Percentiles rank a stretch among this genome's conserved stretches.
These are phyloP conservation scores for Thumatha senex DNA, from an alignment of 2,888 invertebrate species.

Conservation along the genomic window DNA sequence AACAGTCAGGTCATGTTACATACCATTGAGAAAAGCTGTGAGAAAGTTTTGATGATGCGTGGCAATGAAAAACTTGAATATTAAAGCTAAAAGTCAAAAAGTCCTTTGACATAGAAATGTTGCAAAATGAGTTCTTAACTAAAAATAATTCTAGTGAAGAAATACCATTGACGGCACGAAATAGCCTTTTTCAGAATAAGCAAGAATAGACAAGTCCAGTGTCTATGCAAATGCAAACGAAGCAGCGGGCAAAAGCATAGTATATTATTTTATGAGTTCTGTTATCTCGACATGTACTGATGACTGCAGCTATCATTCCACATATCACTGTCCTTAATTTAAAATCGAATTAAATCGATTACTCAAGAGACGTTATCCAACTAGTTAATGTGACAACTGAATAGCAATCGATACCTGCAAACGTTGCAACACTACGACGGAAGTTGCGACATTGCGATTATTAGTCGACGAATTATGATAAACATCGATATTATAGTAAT, in stretches of 20 bases:
- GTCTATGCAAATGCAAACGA: not conserved
- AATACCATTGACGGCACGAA: no score
- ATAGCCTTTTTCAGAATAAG: no score
- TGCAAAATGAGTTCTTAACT: no score
- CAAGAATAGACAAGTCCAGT: no score
- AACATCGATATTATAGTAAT: slow-evolving; percentile 60
- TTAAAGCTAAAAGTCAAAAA: no score
- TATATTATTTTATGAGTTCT: not conserved
- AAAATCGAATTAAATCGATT: slow-evolving; percentile 47
- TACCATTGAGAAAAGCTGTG: no score
- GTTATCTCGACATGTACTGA: slow-evolving; percentile 28
- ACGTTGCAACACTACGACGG: slow-evolving; percentile 61
- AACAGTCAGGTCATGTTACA: no score
- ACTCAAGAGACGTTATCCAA: slow-evolving; percentile 72
- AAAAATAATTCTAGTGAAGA: no score
- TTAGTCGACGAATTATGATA: slow-evolving; percentile 62
- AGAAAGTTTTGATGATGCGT: no score
- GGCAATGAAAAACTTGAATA: no score
- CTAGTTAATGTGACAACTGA: slow-evolving; percentile 66
- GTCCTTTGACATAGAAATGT: no score
- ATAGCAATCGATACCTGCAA: slow-evolving; percentile 60
- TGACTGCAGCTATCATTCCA: slow-evolving; percentile 46
- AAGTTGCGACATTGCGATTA: slow-evolving; percentile 68
- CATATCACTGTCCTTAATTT: slow-evolving; percentile 33
- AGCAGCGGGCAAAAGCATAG: no score